Conservation (phyloP, 1,140 invertebrate genomes). For the Drosophila funebris region DNA sequence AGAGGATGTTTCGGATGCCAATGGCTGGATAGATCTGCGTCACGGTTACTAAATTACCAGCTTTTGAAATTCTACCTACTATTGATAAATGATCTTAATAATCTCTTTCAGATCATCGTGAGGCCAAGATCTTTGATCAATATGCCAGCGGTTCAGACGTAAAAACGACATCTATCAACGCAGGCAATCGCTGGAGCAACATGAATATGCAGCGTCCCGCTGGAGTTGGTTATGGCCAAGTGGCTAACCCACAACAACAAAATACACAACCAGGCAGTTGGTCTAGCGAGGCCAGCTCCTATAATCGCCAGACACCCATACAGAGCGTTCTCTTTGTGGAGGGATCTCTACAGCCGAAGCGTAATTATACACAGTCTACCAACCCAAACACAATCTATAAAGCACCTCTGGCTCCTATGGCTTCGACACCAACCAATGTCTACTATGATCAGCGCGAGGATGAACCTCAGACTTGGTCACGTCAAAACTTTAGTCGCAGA, state of each 20-base stretch:
- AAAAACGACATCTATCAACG: constrained; percentile 10
- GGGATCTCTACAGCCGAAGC: constrained; percentile 72
- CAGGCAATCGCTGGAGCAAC: constrained; percentile 66
- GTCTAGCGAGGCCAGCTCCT: constrained; percentile 51
- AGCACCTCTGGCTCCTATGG: constrained; percentile 66
- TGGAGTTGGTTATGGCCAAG: constrained; percentile 39
- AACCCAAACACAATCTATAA: constrained; percentile 36
- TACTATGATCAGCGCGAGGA: constrained; percentile 66
- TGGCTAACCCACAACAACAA: background rate
- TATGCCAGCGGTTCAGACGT: constrained; percentile 36
- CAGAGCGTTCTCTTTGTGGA: constrained; percentile 68
- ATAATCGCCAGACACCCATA: constrained; percentile 35
- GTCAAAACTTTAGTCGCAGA: constrained; percentile 53
- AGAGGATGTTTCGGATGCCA: background rate
- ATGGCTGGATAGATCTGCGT: constrained; percentile 42
- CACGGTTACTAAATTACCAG: constrained; percentile 63
- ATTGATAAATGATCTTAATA: background rate
- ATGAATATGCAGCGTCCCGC: constrained; percentile 74
- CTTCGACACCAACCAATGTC: constrained; percentile 22
- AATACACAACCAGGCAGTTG: constrained; percentile 18
- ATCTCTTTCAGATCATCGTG: constrained; percentile 52
- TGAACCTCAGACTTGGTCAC: constrained; percentile 23
- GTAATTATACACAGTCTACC: constrained; percentile 68
- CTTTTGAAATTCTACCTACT: background rate
- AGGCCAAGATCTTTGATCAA: constrained; percentile 48